Conservation (phyloP, 2,113 vertebrate genomes). For the Polypterus bichir region DNA sequence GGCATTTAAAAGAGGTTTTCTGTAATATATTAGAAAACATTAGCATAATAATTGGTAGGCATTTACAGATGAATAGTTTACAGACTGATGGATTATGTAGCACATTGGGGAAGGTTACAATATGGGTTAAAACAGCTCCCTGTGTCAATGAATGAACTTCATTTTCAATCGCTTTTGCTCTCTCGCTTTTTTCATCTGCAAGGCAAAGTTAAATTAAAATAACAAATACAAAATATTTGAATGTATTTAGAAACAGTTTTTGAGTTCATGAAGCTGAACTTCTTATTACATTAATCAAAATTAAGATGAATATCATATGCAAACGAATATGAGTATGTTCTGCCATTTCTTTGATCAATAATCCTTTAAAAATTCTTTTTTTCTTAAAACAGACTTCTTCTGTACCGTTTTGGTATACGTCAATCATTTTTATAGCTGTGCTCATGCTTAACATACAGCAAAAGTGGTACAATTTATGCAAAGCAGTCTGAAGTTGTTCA, state of each 20-base stretch:
- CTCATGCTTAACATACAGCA: no score
- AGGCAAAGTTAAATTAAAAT: slow-evolving; percentile 50
- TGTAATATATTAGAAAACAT: slow-evolving; percentile 60
- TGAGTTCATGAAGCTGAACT: no score
- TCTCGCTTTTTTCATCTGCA: slow-evolving; percentile 46
- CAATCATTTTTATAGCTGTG: no score
- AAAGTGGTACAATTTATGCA: no score
- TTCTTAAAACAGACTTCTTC: no score
- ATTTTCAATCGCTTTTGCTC: slow-evolving; percentile 43
- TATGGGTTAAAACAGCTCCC: slow-evolving; percentile 64
- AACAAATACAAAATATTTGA: slow-evolving; percentile 48
- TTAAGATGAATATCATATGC: no score
- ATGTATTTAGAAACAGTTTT: slow-evolving; percentile 31
- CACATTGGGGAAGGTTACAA: slow-evolving; percentile 62
- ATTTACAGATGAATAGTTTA: slow-evolving; percentile 69
- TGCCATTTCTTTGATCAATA: no score
- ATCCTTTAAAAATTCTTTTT: no score
- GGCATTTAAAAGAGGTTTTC: slow-evolving; percentile 52
- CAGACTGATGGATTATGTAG: slow-evolving; percentile 71
- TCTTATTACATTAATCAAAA: no score
- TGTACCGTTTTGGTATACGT: no score
- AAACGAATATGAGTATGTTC: no score
- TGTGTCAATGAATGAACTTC: slow-evolving; percentile 70
- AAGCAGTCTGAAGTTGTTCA: no score
- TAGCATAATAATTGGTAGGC: slow-evolving; percentile 76